A percentile compares a stretch with the other conserved stretches of the same genome.
Evolutionary conservation across 2,888 invertebrate species (phyloP).

Genomic region (Eilema griseolum): DNA sequence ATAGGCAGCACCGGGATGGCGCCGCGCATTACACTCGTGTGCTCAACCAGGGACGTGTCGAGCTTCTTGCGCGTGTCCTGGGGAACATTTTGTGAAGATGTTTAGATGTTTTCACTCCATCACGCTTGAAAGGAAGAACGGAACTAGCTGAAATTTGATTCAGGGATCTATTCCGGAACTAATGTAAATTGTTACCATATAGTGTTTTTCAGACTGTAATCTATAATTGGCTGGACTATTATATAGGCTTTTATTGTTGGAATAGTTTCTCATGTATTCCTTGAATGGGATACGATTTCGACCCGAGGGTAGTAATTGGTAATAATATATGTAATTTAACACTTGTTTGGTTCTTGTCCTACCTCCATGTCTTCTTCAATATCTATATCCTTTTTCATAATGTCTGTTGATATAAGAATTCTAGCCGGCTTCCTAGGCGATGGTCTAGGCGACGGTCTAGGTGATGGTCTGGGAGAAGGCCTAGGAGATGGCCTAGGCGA

Average conservation of each 20-base stretch:
- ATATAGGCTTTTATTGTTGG: too few species aligned
- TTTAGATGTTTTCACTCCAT: too few species aligned
- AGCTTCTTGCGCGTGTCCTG: conserved; percentile 92
- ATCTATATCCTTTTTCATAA: conserved; percentile 72
- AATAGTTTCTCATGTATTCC: too few species aligned
- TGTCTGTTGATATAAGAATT: conserved; percentile 62
- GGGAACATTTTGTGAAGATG: conserved; percentile 22
- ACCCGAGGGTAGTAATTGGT: too few species aligned
- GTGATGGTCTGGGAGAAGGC: conserved; percentile 33
- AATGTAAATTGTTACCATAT: too few species aligned
- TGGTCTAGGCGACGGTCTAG: conserved; percentile 47
- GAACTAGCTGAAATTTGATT: too few species aligned
- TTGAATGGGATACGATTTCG: too few species aligned
- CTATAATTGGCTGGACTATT: too few species aligned
- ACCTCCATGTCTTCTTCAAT: conserved; percentile 68
- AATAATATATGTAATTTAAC: not conserved
- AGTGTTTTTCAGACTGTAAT: too few species aligned
- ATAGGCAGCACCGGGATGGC: conserved; percentile 97
- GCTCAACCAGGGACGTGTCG: conserved; percentile 92
- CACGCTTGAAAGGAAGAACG: too few species aligned
- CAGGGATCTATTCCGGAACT: too few species aligned
- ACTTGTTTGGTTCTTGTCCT: not conserved
- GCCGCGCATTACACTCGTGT: conserved; percentile 95
- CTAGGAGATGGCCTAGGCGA: conserved; percentile 48
- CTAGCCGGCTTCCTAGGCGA: conserved; percentile 45